These are phyloP conservation scores for Ginglymostoma cirratum DNA, from an alignment of 2,113 vertebrate genomes.

Conservation along the genomic window DNA sequence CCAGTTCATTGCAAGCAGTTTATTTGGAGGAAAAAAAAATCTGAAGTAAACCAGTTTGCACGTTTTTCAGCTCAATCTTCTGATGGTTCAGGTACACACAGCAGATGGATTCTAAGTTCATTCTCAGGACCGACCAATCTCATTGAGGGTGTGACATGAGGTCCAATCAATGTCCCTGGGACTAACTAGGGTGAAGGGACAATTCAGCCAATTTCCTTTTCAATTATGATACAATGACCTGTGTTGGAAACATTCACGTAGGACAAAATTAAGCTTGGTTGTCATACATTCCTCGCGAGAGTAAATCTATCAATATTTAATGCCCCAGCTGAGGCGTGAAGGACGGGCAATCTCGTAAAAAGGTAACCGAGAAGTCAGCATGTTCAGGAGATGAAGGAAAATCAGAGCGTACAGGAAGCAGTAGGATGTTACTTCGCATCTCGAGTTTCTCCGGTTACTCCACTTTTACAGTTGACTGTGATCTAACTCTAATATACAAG, in stretches of 20 bases:
- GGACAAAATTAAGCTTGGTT: background rate
- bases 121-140: background rate
- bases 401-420: background rate
- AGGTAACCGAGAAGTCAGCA: background rate
- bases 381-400: background rate
- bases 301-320: background rate
- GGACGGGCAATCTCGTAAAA: background rate
- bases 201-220: background rate
- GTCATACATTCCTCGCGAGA: too few relatives aligned
- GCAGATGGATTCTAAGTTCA: background rate
- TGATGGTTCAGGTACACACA: background rate
- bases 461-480: background rate
- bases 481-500: background rate
- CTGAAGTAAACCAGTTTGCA: background rate
- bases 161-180: background rate
- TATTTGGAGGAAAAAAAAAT: background rate
- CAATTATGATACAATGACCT: background rate
- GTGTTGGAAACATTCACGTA: background rate
- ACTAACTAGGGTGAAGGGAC: too few relatives aligned
- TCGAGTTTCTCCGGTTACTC: background rate
- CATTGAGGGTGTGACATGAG: background rate
- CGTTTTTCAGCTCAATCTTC: background rate
- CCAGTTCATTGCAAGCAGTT: background rate
- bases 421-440: background rate
- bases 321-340: background rate